Conservation (phyloP, 2,113 vertebrate species). For the Cygnus buccinator region DNA sequence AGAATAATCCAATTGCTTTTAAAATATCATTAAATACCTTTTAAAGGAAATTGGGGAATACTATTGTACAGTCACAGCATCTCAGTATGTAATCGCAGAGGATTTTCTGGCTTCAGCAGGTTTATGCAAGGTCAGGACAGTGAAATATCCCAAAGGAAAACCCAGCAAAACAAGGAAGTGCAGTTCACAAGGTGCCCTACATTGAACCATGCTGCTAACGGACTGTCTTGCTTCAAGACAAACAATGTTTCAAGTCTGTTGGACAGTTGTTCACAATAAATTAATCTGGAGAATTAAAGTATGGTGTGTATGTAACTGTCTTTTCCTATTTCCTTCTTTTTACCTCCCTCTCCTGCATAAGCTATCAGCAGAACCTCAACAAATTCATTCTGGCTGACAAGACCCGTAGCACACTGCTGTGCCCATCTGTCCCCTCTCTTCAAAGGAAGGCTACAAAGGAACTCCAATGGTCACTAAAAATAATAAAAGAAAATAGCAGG, state of each 20-base stretch:
- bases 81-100: neutral
- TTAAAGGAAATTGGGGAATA: neutral
- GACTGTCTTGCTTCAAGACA: neutral
- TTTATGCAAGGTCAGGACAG: neutral
- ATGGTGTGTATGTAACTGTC: neutral
- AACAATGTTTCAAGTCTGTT: neutral
- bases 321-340: neutral
- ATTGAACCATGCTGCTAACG: neutral
- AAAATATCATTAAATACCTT: neutral
- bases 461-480: neutral
- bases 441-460: neutral
- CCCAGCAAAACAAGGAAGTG: neutral
- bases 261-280: neutral
- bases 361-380: neutral
- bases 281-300: neutral
- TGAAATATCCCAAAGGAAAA: neutral
- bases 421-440: neutral
- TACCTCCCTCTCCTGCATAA: neutral
- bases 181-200: neutral
- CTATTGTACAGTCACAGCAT: neutral
- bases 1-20: neutral
- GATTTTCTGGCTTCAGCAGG: neutral
- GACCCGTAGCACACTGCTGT: accelerated
- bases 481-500: neutral
- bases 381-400: neutral